Base-by-base conservation (phyloP, 2,888 invertebrate genomes). In the Notocelia uddmanniana region DNA sequence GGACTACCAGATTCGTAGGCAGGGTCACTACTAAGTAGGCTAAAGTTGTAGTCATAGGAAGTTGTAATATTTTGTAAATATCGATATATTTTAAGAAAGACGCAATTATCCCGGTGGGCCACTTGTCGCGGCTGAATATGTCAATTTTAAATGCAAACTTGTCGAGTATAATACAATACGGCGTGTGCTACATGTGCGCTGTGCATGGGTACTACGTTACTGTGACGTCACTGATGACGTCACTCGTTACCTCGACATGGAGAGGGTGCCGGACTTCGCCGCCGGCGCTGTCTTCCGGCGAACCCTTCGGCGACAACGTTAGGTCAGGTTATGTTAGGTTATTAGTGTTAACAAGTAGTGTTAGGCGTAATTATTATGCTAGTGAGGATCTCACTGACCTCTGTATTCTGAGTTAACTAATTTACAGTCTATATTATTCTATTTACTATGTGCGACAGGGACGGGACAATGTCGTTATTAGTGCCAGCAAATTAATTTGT, bases 281-380 rank as follows among this genome's bases (percentile, higher is more conserved):
- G 93, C 91, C 83, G 93, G 96, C 68, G 96, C 96, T 74, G 96
- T 95, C 94, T 97, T 97, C 89, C 97, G 95, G 85, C 96, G 95
- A 85, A 97, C 96, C 93, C 97, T 97, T 92, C 64, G 78, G 59
- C 50, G 73, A 74, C 79, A 76, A 78, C 80, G 50, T 23, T 41
- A 80, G 77, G 87, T 90, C 88, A 54, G 45, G 52, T 52, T 68
- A 37, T 60, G 59, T 57, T 57, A 57, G 37, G 45, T 68, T 60
- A 60, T 68, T 60, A 60, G 45, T 3, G 5, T 23, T 45, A 45
- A 45, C 45, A 45, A 15, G 13, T 15, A n/a, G 19, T 31, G 8
- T 68, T 68, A 68, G 58, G 26, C n/a, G 23, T 54, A 23, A 13
- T 21, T 62, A 31, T 45, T n/a, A 37, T 5, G 31, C 31, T 58